Evolutionary conservation across 2,113 vertebrate species (phyloP), one percentile per base, ranked within the genome.

Genomic region (Peromyscus californicus): DNA sequence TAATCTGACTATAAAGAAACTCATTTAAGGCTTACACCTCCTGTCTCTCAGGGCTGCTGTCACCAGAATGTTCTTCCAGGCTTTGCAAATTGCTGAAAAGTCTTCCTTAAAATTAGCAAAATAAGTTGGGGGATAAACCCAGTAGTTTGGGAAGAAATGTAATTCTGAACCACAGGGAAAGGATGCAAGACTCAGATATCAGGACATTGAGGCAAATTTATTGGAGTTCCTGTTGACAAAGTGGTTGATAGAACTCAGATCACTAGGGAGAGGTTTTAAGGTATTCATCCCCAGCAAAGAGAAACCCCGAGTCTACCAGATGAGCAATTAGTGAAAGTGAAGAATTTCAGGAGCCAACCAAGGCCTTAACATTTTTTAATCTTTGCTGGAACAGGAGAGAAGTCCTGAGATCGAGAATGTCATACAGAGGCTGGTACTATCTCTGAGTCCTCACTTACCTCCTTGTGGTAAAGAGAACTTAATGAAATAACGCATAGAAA

Each of bases 1-100:
- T 92, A 98, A 91, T 98, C 97, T 90, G 97, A 89, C 70, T 83
- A 91, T 93, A 97, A 98, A 93, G 69, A 89, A 98, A 95, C 89
- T 95, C 72, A 97, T 97, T 15, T 31, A 95, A 91, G 94, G 98
- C 96, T 97, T 96, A 98, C 89, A 72, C 89, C 85, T 96, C 76
- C 85, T 92, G 98, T 91, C 97, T 97, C 78, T 98, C 80, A 22
- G 17, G 24, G 92, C 89, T 96, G 59, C 31, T 98, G 97, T 97
- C 95, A 94, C 86, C 85, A 15, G 42, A 76, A 91, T 93, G 76
- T 83, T 96, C 78, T 90, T 84, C 94, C 48, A 94, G 67, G 79
- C 91, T 93, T 92, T 96, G 78, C 65, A 93, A 74, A 88, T 75
- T 26, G 12, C 94, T 87, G 51, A 70, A 63, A 75, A 88, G 74